A percentile compares a stretch with the other conserved stretches of the same genome.
phyloP scores from a whole-genome alignment of 2,113 vertebrate species.

The Callionymus lyra region DNA sequence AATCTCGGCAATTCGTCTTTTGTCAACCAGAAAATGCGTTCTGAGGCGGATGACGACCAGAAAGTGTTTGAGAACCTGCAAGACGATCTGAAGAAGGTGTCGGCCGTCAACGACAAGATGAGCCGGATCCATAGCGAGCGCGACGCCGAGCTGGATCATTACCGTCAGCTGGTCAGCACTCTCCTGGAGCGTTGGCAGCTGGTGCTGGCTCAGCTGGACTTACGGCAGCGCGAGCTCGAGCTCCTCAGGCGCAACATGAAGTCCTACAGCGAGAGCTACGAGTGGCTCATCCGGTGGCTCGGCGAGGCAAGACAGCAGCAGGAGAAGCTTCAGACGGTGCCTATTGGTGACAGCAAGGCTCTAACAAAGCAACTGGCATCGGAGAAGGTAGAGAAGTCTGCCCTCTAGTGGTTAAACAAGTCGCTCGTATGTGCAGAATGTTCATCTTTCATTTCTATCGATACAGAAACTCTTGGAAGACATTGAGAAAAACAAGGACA shows the following conservation, averaged over 20 bases:
- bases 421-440: neutral
- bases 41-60: slow-evolving; percentile 74
- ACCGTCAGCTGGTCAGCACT: slow-evolving; percentile 66
- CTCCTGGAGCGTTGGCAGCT: slow-evolving; percentile 89
- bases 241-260: slow-evolving; percentile 79
- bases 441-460: neutral
- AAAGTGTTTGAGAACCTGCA: slow-evolving; percentile 72
- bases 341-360: slow-evolving; percentile 58
- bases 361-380: slow-evolving; percentile 79
- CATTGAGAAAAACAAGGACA: slow-evolving; percentile 77
- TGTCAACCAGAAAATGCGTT: slow-evolving; percentile 65
- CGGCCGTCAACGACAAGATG: slow-evolving; percentile 75
- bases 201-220: slow-evolving; percentile 73
- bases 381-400: slow-evolving; percentile 73
- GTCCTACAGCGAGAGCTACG: slow-evolving; percentile 74
- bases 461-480: slow-evolving; percentile 83
- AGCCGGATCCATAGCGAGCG: slow-evolving; percentile 77
- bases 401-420: slow-evolving; percentile 8
- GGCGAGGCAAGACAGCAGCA: slow-evolving; percentile 74
- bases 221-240: slow-evolving; percentile 79
- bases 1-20: neutral
- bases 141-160: slow-evolving; percentile 82
- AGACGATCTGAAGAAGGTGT: slow-evolving; percentile 71
- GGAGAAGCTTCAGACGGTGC: slow-evolving; percentile 78
- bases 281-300: slow-evolving; percentile 78